Percentiles rank a stretch among this genome's conserved stretches.
These are phyloP conservation scores for Acipenser transmontanus DNA, from an alignment of 2,797 vertebrate species.

Conservation along the genomic window DNA sequence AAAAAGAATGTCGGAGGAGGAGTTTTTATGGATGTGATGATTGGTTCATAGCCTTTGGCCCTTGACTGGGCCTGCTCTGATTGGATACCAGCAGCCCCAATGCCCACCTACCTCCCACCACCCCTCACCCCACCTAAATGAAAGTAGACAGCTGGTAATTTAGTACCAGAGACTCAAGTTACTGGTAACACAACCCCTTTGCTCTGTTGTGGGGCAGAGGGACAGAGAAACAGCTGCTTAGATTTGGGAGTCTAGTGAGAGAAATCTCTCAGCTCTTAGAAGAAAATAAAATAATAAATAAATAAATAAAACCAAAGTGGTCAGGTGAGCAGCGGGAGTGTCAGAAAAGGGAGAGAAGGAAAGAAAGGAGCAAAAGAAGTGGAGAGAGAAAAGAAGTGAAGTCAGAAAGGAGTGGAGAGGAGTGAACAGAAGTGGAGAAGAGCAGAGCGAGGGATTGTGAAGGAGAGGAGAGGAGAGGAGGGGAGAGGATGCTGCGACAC, in stretches of 20 bases:
- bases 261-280: no score
- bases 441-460: constrained; percentile 23
- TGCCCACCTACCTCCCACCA: no score
- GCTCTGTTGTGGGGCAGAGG: no score
- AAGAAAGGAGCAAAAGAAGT: background rate
- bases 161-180: constrained; percentile 48
- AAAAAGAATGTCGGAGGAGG: no score
- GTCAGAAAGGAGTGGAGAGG: background rate
- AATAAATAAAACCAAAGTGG: constrained; percentile 3
- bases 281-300: background rate
- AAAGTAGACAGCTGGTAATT: constrained; percentile 47
- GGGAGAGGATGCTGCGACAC: background rate
- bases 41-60: constrained; percentile 24
- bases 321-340: background rate
- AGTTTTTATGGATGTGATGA: constrained; percentile 11
- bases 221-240: no score
- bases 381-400: background rate
- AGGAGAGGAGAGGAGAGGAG: constrained; percentile 9
- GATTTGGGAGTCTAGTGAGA: no score
- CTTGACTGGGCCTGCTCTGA: constrained; percentile 6
- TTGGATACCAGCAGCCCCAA: constrained; percentile 17
- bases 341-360: constrained; percentile 1
- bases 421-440: constrained; percentile 29
- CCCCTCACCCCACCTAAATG: constrained; percentile 16
- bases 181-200: constrained; percentile 24